Conservation (phyloP, 1,140 invertebrate species). For the Lerema accius region DNA sequence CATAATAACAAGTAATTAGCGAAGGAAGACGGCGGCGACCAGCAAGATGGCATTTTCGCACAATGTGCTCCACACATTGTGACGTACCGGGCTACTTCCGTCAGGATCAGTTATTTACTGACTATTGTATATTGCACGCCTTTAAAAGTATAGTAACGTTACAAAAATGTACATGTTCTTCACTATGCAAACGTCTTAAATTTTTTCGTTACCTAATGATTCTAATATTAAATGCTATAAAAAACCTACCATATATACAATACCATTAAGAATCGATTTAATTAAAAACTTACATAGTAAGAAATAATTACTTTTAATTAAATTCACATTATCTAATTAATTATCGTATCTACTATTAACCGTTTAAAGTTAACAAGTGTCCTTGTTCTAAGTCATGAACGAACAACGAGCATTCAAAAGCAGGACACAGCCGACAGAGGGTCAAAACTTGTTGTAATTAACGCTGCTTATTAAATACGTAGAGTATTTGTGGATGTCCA, state of each 20-base stretch:
- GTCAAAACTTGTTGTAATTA: conserved; percentile 45
- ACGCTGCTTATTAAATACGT: conserved; percentile 55
- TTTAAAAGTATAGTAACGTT: not conserved
- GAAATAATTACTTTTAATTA: no score
- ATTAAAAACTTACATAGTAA: no score
- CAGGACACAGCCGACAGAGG: conserved; percentile 3
- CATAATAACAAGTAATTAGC: conserved; percentile 77
- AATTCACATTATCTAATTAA: not conserved
- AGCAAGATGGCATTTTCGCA: conserved; percentile 59
- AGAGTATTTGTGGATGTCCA: conserved; percentile 60
- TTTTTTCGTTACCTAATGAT: no score
- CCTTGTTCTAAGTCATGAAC: conserved; percentile 25
- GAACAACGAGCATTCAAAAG: conserved; percentile 23
- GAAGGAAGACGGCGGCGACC: conserved; percentile 50
- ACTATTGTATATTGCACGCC: not conserved
- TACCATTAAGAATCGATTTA: no score
- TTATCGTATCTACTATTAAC: not conserved
- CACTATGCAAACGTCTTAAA: no score
- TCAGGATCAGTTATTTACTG: conserved; percentile 32
- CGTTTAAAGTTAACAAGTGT: conserved; percentile 6
- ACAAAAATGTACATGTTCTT: no score
- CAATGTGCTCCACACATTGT: conserved; percentile 71
- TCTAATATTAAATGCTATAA: no score
- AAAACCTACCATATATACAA: no score
- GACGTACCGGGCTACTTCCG: conserved; percentile 43